Base-by-base conservation (phyloP, 2,113 vertebrate genomes). In the Syngnathus typhle region DNA sequence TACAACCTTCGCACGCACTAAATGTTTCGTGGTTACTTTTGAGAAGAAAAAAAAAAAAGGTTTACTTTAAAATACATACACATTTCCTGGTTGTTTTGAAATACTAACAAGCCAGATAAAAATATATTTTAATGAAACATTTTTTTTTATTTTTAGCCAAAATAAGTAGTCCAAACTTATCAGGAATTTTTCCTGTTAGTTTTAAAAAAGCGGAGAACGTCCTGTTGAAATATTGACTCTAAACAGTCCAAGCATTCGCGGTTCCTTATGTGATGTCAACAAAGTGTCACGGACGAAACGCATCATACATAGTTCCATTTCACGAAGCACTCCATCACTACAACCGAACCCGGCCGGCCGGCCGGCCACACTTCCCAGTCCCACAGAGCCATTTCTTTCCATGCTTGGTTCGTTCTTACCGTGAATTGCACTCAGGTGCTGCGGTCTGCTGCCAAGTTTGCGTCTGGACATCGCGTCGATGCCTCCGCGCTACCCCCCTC, bases 361-460 rank as follows among this genome's bases (percentile, higher is more conserved):
- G 41, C 41, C 41, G 11, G 1, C 5, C 15, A 12, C 12, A 46
- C 12, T 47, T 47, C 1, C 27, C 27, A 32, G 11, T 36, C 13
- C 11, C 23, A 27, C 11, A 32, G 27, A 2, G 3, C 27, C 27
- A 21, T 65, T 39, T 60, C 51, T 43, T 43, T 23, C 38, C 27
- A 21, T 63, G 41, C 11, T 39, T 21, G 11, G 27, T 51, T 36
- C 78, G 27, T 51, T 36, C 78, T 85, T 89, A 92, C 91, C 91
- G 90, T 92, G 83, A 78, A 92, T 89, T 41, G 76, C 84, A 44
- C 89, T 90, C 89, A 92, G 90, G 91, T 92, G 91, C 81, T 91
- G 90, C 70, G 91, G 91, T 89, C 88, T 83, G 81, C 91, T 92
- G 63, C 91, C 91, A 85, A 92, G 87, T 90, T 92, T 92, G 72